Conservation (phyloP, 2,888 invertebrate genomes). For the Ditylenchus weischeri region DNA sequence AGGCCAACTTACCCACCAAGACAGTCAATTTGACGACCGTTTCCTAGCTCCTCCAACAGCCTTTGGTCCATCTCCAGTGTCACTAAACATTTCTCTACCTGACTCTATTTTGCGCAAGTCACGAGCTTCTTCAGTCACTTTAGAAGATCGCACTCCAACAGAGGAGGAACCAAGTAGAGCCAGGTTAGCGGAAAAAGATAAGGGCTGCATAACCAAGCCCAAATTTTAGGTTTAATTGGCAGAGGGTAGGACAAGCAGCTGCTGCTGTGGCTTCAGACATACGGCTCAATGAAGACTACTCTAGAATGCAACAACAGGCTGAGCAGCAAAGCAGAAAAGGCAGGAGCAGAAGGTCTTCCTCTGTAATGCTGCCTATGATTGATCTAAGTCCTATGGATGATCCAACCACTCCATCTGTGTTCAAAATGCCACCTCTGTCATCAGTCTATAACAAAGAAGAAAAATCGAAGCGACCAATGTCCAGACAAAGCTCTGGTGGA, state of each 20-base stretch:
- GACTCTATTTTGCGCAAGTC: too few relatives aligned
- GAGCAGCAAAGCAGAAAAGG: too few relatives aligned
- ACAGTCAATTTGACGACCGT: too few relatives aligned
- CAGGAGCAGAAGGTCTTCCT: background rate
- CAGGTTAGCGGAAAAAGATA: background rate
- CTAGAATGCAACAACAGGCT: too few relatives aligned
- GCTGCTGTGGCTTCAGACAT: background rate
- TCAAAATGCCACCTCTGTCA: conserved; percentile 1
- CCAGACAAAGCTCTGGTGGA: background rate
- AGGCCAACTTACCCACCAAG: too few relatives aligned
- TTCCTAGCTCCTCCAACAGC: too few relatives aligned
- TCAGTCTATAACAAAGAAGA: background rate
- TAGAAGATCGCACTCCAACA: background rate
- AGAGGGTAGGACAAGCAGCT: background rate
- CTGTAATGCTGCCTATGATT: conserved; percentile 9
- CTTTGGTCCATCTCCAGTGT: too few relatives aligned
- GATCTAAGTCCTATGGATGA: background rate
- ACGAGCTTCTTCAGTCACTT: too few relatives aligned
- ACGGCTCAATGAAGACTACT: too few relatives aligned
- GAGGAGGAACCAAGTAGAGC: background rate
- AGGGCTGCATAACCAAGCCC: too few relatives aligned
- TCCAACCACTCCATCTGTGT: background rate
- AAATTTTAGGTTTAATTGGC: conserved; percentile 2
- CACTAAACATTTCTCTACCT: too few relatives aligned
- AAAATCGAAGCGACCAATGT: background rate